These are phyloP conservation scores for Cuniculus paca DNA, from an alignment of 2,797 vertebrate genomes.

Conservation along the genomic window DNA sequence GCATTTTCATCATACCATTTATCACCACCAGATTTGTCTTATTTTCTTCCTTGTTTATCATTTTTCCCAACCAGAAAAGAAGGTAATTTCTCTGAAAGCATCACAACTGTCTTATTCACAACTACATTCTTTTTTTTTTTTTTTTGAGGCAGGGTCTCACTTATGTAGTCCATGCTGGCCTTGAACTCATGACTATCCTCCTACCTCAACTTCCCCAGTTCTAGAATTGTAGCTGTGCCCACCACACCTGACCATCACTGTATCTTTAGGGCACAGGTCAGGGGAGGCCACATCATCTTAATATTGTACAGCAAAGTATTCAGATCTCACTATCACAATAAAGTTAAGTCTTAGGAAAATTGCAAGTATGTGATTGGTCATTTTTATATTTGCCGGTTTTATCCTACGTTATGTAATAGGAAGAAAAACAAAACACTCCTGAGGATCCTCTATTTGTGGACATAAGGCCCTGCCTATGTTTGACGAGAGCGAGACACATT, in stretches of 20 bases:
- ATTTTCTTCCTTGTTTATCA: not conserved
- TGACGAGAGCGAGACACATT: not conserved
- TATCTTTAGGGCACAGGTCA: not conserved
- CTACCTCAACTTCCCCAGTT: not conserved
- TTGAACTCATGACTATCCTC: not conserved
- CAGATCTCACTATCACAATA: not conserved
- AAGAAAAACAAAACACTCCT: not conserved
- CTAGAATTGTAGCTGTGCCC: not conserved
- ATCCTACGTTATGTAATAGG: not conserved
- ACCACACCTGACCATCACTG: not conserved
- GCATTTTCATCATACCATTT: not conserved
- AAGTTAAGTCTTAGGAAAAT: not conserved
- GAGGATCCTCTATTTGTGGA: not conserved
- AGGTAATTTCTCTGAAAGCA: not conserved
- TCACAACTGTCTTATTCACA: not conserved
- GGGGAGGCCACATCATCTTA: not conserved
- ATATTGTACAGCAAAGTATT: not conserved
- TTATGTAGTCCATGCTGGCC: not conserved
- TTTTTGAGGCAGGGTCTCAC: not conserved
- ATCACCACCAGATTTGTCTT: not conserved
- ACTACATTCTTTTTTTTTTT: not conserved
- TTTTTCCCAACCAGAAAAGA: slow-evolving; percentile 8
- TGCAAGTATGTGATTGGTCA: not conserved
- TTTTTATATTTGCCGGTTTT: not conserved
- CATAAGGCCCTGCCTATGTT: not conserved